A percentile compares a stretch with the other conserved stretches of the same genome.
phyloP scores from a whole-genome alignment of 2,113 vertebrate genomes.

The Progne subis region DNA sequence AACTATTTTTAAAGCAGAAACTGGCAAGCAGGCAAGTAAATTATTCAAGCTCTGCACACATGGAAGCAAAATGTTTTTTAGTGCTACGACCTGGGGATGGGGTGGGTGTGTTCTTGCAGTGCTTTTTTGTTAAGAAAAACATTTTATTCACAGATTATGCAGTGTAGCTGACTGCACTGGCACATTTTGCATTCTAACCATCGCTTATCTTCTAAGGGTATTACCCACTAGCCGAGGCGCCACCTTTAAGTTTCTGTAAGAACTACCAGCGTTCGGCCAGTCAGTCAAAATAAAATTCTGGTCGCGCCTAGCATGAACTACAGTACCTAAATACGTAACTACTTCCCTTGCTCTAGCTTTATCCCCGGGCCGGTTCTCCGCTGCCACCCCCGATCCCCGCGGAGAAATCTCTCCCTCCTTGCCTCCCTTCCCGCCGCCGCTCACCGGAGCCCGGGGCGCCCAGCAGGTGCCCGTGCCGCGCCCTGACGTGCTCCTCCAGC shows the following conservation, averaged over 20 bases:
- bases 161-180: not conserved
- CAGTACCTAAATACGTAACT: not conserved
- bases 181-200: not conserved
- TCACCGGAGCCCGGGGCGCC: not conserved
- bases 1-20: not conserved
- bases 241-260: not conserved
- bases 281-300: not conserved
- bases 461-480: constrained; percentile 43
- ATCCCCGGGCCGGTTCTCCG: rapidly evolving
- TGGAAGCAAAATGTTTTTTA: not conserved
- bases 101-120: not conserved
- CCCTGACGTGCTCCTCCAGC: constrained; percentile 66
- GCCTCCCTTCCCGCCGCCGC: not conserved
- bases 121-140: not conserved
- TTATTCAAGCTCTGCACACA: not conserved
- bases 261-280: not conserved
- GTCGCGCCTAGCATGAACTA: rapidly evolving
- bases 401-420: not conserved
- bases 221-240: not conserved
- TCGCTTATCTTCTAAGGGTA: not conserved
- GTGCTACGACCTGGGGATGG: not conserved
- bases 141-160: not conserved
- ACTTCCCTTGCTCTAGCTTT: not conserved
- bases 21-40: not conserved
- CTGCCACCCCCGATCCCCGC: rapidly evolving